Conservation (phyloP, 2,797 vertebrate genomes). For the Eulemur albifrons region DNA sequence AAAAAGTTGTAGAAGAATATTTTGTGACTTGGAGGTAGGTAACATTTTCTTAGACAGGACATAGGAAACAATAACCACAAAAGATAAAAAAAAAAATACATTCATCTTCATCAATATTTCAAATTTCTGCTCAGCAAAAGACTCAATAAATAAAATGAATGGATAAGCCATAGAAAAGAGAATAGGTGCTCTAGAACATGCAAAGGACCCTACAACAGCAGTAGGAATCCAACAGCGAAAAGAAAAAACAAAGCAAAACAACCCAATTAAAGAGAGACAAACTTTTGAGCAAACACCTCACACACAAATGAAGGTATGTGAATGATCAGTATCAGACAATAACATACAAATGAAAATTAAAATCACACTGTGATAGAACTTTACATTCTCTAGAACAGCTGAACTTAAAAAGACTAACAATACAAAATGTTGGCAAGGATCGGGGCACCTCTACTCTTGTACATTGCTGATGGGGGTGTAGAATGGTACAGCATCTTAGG, state of each 20-base stretch:
- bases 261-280: not conserved
- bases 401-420: not conserved
- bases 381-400: not conserved
- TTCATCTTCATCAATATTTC: not conserved
- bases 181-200: not conserved
- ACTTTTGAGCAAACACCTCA: not conserved
- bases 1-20: not conserved
- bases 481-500: no score
- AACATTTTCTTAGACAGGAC: not conserved
- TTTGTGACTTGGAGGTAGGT: not conserved
- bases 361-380: not conserved
- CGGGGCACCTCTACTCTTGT: fast-evolving
- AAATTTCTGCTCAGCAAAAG: not conserved
- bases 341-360: not conserved
- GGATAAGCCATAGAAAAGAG: not conserved
- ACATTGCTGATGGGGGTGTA: fast-evolving
- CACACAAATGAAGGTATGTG: not conserved
- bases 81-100: not conserved
- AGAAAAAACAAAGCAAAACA: not conserved
- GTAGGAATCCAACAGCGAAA: not conserved
- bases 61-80: not conserved
- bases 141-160: not conserved
- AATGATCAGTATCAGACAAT: not conserved
- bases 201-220: not conserved
- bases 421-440: not conserved